Conservation (phyloP, 2,888 invertebrate species). For the Ormyrus labotus region DNA sequence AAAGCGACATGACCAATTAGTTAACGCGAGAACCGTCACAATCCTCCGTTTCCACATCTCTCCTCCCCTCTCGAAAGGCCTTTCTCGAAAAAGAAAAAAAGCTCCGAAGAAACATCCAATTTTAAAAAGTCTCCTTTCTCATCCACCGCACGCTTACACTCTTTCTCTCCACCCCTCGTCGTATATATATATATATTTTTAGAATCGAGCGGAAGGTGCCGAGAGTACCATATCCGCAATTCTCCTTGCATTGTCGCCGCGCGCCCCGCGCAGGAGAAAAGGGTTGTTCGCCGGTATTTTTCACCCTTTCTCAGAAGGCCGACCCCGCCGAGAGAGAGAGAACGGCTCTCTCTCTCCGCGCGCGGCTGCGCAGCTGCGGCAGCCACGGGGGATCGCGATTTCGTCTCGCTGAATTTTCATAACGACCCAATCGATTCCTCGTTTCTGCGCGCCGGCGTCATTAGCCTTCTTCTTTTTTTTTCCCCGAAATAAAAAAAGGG, state of each 20-base stretch:
- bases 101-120: not conserved
- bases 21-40: conserved; percentile 15
- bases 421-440: conserved; percentile 57
- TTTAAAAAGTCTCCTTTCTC: conserved; percentile 29
- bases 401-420: conserved; percentile 56
- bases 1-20: conserved; percentile 38
- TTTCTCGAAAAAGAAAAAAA: conserved; percentile 6
- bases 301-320: not conserved
- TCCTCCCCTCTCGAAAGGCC: not conserved
- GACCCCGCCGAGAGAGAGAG: not conserved
- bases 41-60: conserved; percentile 9
- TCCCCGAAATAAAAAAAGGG: conserved; percentile 1
- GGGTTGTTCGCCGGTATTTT: conserved; percentile 30
- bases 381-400: conserved; percentile 36
- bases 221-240: conserved; percentile 35
- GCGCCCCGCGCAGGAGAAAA: conserved; percentile 21
- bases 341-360: conserved; percentile 28
- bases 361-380: conserved; percentile 45
- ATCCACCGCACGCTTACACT: not conserved
- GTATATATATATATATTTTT: conserved; percentile 35
- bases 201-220: conserved; percentile 45
- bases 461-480: not conserved
- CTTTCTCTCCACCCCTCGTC: not conserved
- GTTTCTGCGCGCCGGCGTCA: conserved; percentile 9
- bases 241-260: conserved; percentile 36